Evolutionary conservation across 2,797 vertebrate species (phyloP).

Genomic region (Phataginus tricuspis): DNA sequence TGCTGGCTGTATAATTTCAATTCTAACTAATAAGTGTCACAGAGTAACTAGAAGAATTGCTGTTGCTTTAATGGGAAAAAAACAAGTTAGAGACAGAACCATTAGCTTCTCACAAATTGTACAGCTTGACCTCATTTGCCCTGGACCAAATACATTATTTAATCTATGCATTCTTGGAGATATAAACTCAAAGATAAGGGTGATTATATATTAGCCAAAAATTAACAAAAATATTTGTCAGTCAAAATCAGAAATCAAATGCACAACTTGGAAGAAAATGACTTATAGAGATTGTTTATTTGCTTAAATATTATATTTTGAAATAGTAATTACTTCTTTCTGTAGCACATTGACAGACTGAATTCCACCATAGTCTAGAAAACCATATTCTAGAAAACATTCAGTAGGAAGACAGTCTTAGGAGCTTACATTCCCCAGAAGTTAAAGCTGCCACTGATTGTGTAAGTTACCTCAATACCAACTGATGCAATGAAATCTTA

Average conservation of each 20-base stretch:
- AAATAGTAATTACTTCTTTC: slow-evolving; percentile 25
- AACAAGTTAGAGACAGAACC: not conserved
- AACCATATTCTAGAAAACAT: not conserved
- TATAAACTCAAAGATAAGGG: not conserved
- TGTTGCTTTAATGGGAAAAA: not conserved
- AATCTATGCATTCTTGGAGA: not conserved
- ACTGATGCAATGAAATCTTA: not conserved
- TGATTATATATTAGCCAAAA: not conserved
- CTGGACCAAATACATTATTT: not conserved
- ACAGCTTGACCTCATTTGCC: not conserved
- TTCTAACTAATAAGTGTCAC: slow-evolving; percentile 38
- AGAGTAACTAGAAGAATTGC: not conserved
- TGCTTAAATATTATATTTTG: not conserved
- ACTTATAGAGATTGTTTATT: not conserved
- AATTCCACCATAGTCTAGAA: not conserved
- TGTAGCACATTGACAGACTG: not conserved
- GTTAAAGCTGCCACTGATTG: not conserved
- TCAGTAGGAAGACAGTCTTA: not conserved
- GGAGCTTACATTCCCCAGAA: not conserved
- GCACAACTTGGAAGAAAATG: not conserved
- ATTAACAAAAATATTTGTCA: not conserved
- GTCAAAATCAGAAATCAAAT: slow-evolving; percentile 8
- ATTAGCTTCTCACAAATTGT: not conserved
- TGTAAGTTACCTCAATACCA: not conserved
- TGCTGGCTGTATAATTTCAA: not conserved